Evolutionary conservation across 2,113 vertebrate genomes (phyloP).

Genomic region (Anser brachyrhynchus): DNA sequence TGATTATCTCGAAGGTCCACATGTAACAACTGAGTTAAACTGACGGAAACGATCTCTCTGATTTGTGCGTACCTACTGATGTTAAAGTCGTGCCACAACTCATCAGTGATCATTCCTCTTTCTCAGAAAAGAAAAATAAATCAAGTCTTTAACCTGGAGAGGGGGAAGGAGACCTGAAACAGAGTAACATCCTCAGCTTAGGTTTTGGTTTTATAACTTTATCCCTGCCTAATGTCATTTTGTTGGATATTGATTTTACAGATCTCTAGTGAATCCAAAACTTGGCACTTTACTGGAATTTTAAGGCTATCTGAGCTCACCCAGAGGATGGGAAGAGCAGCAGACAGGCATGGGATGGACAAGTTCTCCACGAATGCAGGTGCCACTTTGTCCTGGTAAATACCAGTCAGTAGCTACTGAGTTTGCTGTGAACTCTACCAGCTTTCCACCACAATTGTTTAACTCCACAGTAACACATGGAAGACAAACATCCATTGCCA

Average conservation of each 20-base stretch:
- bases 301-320: neutral
- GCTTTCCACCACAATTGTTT: neutral
- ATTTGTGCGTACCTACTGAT: neutral
- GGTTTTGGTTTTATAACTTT: neutral
- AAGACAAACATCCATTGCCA: neutral
- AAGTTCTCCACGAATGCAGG: neutral
- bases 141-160: neutral
- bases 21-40: neutral
- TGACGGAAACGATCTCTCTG: neutral
- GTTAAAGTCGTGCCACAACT: neutral
- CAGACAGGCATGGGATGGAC: neutral
- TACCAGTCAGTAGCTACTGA: neutral
- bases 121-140: neutral
- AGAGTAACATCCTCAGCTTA: neutral
- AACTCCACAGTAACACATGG: neutral
- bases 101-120: neutral
- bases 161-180: neutral
- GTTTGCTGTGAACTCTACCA: neutral
- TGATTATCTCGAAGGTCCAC: neutral
- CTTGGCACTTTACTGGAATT: neutral
- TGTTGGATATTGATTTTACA: neutral
- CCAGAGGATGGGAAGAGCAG: neutral
- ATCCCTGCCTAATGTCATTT: neutral
- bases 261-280: rapidly evolving
- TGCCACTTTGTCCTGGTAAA: neutral